phyloP scores from a whole-genome alignment of 2,113 vertebrate genomes.

The Muntiacus reevesi region DNA sequence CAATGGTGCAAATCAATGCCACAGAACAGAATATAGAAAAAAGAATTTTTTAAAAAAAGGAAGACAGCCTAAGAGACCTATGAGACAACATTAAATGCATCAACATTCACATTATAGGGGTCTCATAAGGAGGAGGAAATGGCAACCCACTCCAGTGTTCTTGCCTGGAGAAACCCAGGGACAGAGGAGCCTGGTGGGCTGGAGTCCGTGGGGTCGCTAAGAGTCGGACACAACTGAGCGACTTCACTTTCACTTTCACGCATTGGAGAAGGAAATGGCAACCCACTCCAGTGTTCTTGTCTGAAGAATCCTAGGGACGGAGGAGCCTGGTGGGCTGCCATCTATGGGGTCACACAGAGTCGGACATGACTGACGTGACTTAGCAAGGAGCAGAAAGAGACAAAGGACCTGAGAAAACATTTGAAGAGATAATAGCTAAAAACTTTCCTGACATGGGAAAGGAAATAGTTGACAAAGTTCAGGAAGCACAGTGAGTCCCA shows the following conservation, averaged over 20 bases:
- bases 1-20: background rate
- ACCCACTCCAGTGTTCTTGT: too few species aligned
- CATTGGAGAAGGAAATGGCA: too few species aligned
- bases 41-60: background rate
- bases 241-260: too few species aligned
- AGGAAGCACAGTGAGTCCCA: background rate
- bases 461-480: background rate
- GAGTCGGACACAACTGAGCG: too few species aligned
- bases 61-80: background rate
- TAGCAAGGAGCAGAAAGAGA: background rate
- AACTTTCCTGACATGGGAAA: background rate
- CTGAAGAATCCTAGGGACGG: too few species aligned
- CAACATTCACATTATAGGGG: background rate
- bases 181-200: too few species aligned
- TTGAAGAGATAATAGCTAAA: background rate
- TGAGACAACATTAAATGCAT: background rate
- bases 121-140: background rate
- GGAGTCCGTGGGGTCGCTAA: too few species aligned
- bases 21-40: background rate
- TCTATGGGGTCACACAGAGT: too few species aligned
- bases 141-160: too few species aligned
- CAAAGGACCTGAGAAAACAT: background rate
- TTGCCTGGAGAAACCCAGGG: too few species aligned
- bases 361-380: too few species aligned
- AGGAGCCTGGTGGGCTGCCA: too few species aligned